Base-by-base conservation (phyloP, 2,888 invertebrate species). In the Heteromyza rotundicornis region DNA sequence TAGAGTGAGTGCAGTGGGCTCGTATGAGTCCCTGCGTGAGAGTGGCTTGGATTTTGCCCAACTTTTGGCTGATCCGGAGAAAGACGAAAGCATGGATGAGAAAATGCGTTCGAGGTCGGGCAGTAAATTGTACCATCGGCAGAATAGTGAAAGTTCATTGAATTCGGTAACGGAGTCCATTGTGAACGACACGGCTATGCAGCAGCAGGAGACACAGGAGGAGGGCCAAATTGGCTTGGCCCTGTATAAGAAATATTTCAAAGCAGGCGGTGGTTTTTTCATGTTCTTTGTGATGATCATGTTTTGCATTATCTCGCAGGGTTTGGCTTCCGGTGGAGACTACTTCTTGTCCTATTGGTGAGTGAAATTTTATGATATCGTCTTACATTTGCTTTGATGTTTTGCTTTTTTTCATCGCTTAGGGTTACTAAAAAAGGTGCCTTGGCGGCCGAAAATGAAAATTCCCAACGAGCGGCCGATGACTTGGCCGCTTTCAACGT, bases 1-100 rank as follows among this genome's bases (percentile, higher is more conserved):
- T 0, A 77, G 75, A 49, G 77, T 83, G 0, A 80, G 80, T 58
- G 81, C 89, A 0, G 88, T 89, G 35, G 90, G 90, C 57, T 88
- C 89, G 60, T 94, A 90, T 76, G 88, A 88, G 17, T 89, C 91
- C 1, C 83, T 94, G 1, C 88, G 89, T 68, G 88, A 87, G 2
- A 88, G 89, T 3, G 93, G 92, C 0, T 80, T 92, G 70, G 90
- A 94, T 81, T 93, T 94, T 80, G 91, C 92, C 0, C 86, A 89
- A 73, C 80, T 95, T 64, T 79, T 94, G 61, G 87, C 87, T 0
- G 85, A 86, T 8, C 84, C 84, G 1, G 84, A 86, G 51, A 84
- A 84, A 24, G 76, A 75, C 2, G 84, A 84, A 10, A 78, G 79
- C 44, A 70, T 67, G 14, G 70, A 66, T 16, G 73, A 76, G 10